These are phyloP conservation scores for Tragelaphus imberbis DNA, from an alignment of 2,113 vertebrate species.

Conservation along the genomic window DNA sequence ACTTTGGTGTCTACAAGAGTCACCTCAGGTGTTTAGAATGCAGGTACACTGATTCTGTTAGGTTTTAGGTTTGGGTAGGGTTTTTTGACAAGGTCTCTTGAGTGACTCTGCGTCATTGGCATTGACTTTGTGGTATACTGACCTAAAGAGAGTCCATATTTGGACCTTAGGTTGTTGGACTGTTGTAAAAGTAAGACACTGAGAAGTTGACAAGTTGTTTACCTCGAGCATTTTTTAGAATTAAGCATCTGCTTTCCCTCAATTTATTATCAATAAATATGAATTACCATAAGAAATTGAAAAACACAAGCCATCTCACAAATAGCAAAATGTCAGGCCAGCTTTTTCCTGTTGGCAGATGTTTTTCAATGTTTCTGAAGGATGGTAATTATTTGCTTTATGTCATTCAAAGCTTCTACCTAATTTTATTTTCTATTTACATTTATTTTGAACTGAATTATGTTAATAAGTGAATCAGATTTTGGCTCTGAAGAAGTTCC, in stretches of 20 bases:
- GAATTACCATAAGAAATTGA: slow-evolving; percentile 3
- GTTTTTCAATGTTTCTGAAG: not conserved
- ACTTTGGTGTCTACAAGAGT: not conserved
- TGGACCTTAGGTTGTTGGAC: not conserved
- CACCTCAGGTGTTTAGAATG: not conserved
- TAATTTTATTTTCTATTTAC: slow-evolving; percentile 22
- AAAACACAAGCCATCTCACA: not conserved
- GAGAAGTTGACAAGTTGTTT: not conserved
- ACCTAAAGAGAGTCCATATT: not conserved
- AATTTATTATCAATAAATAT: not conserved
- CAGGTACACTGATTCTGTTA: not conserved
- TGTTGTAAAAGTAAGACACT: not conserved
- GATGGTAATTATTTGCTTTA: not conserved
- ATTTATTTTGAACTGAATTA: slow-evolving; percentile 6
- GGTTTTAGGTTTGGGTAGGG: not conserved
- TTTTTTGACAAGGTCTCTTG: not conserved
- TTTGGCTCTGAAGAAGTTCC: not conserved
- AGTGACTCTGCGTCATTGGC: not conserved
- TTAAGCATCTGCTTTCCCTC: not conserved
- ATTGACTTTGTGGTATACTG: not conserved
- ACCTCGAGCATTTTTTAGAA: not conserved
- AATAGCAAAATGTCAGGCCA: slow-evolving; percentile 1
- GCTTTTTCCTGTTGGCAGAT: not conserved
- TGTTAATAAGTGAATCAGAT: not conserved
- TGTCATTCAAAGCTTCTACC: not conserved